A percentile compares a stretch with the other conserved stretches of the same genome.
Evolutionary conservation across 2,888 invertebrate species (phyloP).

Genomic region (Hoplodrina ambigua): DNA sequence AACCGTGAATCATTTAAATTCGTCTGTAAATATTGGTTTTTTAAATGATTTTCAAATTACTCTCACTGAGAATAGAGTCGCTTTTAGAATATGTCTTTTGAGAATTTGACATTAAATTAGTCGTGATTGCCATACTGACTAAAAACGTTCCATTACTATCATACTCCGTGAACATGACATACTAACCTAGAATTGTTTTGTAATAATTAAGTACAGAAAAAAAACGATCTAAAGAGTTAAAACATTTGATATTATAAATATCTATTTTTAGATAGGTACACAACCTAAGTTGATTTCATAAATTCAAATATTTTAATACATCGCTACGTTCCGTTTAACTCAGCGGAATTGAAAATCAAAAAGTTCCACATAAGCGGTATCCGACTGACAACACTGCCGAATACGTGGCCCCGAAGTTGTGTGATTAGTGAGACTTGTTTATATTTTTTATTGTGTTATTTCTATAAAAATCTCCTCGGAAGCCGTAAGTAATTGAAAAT

Average conservation of each 20-base stretch:
- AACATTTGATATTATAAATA: neutral
- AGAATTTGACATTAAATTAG: constrained; percentile 60
- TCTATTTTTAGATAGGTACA: neutral
- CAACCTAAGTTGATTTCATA: accelerated
- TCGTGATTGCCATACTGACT: constrained; percentile 68
- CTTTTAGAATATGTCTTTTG: constrained; percentile 12
- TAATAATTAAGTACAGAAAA: accelerated
- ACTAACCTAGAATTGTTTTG: constrained; percentile 30
- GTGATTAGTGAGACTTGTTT: constrained; percentile 85
- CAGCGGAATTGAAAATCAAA: constrained; percentile 70
- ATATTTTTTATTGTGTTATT: constrained; percentile 85
- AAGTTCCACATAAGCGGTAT: constrained; percentile 89
- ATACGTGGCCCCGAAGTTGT: constrained; percentile 88
- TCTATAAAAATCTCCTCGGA: constrained; percentile 73
- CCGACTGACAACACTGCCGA: constrained; percentile 85
- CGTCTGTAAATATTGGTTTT: no score
- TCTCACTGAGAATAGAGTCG: accelerated
- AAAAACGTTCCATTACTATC: constrained; percentile 55
- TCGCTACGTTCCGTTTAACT: constrained; percentile 72
- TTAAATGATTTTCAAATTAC: constrained; percentile 11
- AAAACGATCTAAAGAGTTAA: accelerated
- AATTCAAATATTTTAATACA: neutral
- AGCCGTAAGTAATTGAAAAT: constrained; percentile 81
- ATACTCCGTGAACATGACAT: neutral
- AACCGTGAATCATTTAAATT: constrained; percentile 7